These are phyloP conservation scores for Argyresthia albistria DNA, from an alignment of 2,888 invertebrate species.

Conservation along the genomic window DNA sequence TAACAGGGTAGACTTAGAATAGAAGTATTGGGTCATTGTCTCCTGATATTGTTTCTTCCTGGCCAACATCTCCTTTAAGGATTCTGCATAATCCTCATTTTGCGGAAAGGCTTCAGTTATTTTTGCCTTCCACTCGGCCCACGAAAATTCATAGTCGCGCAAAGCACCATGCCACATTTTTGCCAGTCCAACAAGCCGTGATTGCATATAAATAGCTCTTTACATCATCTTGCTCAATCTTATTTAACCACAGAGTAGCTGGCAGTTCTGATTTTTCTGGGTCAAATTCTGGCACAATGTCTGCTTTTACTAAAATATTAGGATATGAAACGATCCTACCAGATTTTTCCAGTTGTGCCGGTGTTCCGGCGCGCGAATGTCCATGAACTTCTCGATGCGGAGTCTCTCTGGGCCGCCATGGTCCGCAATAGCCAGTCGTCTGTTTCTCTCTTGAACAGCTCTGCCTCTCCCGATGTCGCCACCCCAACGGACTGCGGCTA, in stretches of 20 bases:
- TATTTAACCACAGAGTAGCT: neutral
- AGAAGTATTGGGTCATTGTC: conserved; percentile 8
- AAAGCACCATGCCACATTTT: neutral
- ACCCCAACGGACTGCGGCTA: too few species aligned
- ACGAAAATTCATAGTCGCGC: neutral
- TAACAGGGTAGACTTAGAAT: conserved; percentile 6
- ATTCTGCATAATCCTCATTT: neutral
- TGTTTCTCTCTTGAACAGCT: neutral
- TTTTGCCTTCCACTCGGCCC: neutral
- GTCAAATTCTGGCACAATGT: neutral
- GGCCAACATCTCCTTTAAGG: neutral
- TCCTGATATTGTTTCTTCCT: neutral
- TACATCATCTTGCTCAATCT: neutral
- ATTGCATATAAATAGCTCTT: neutral
- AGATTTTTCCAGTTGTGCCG: neutral
- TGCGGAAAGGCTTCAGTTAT: neutral
- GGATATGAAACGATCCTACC: neutral
- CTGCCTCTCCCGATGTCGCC: neutral
- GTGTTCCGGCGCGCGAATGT: neutral
- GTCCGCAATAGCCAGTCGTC: neutral
- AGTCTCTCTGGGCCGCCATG: neutral
- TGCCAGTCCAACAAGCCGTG: neutral
- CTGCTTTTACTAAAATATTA: neutral
- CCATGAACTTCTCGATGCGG: neutral
- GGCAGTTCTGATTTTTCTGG: neutral